A percentile compares a stretch with the other conserved stretches of the same genome.
phyloP scores from a whole-genome alignment of 2,888 invertebrate genomes.

The Stratiomys singularior region DNA sequence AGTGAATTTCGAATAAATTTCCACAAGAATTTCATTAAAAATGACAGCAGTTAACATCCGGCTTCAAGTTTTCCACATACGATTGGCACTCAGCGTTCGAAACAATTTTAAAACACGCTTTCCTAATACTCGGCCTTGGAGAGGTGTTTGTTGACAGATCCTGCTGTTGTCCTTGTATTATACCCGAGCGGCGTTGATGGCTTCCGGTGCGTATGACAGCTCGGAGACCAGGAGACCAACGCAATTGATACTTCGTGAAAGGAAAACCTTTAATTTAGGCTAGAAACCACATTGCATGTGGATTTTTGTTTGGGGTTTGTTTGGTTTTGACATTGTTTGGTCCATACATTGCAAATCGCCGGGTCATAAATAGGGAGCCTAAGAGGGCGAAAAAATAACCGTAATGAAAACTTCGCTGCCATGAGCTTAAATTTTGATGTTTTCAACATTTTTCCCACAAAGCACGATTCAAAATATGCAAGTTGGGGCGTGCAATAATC shows the following conservation, averaged over 20 bases:
- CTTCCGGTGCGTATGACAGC: constrained; percentile 7
- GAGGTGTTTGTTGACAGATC: neutral
- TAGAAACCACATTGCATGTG: neutral
- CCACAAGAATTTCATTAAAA: constrained; percentile 1
- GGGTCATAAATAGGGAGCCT: too few species aligned
- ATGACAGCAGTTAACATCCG: neutral
- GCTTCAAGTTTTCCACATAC: neutral
- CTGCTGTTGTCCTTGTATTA: neutral
- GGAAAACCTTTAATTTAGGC: neutral
- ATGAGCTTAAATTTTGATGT: too few species aligned
- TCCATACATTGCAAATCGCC: too few species aligned
- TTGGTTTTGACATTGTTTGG: too few species aligned
- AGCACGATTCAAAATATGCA: too few species aligned
- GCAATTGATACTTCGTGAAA: neutral
- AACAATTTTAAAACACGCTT: neutral
- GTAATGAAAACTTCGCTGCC: too few species aligned
- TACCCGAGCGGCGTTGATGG: neutral
- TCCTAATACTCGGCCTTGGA: neutral
- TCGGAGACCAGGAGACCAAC: neutral
- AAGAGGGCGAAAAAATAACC: too few species aligned
- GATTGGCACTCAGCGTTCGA: neutral
- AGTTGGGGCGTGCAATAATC: too few species aligned
- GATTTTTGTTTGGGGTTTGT: neutral
- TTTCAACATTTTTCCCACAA: too few species aligned
- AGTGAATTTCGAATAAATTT: neutral